phyloP scores from a whole-genome alignment of 2,888 invertebrate genomes.

The Platycheirus albimanus region DNA sequence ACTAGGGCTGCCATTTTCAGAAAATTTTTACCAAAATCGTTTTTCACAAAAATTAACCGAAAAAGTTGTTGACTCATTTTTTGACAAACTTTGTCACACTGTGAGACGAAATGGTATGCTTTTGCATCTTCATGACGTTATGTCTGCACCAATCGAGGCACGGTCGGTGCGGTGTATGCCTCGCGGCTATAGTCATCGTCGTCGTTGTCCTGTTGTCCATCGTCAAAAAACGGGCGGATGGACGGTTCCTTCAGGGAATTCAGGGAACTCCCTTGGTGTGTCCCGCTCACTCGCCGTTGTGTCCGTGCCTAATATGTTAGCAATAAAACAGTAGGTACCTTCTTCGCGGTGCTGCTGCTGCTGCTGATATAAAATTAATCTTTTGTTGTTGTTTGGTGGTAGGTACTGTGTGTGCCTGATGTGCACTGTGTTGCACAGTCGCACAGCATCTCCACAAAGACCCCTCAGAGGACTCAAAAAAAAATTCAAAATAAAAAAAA shows the following conservation, averaged over 20 bases:
- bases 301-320: conserved; percentile 78
- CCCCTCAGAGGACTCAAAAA: conserved; percentile 12
- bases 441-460: conserved; percentile 26
- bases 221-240: conserved; percentile 45
- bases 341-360: conserved; percentile 64
- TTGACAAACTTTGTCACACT: conserved; percentile 4
- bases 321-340: conserved; percentile 78
- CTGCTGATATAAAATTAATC: conserved; percentile 74
- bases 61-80: too few species aligned
- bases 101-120: not conserved
- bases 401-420: not conserved
- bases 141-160: conserved; percentile 66
- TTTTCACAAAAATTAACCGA: not conserved
- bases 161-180: conserved; percentile 46
- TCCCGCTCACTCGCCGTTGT: conserved; percentile 55
- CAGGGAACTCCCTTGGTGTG: conserved; percentile 77
- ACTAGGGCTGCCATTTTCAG: too few species aligned
- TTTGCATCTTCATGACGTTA: conserved; percentile 71
- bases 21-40: not conserved
- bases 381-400: conserved; percentile 43
- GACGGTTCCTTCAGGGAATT: conserved; percentile 70
- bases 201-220: conserved; percentile 31
- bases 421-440: conserved; percentile 37
- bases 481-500: not conserved
- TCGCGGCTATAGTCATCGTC: conserved; percentile 65